These are phyloP conservation scores for Cyrtonyx montezumae DNA, from an alignment of 2,113 vertebrate species.

Conservation along the genomic window DNA sequence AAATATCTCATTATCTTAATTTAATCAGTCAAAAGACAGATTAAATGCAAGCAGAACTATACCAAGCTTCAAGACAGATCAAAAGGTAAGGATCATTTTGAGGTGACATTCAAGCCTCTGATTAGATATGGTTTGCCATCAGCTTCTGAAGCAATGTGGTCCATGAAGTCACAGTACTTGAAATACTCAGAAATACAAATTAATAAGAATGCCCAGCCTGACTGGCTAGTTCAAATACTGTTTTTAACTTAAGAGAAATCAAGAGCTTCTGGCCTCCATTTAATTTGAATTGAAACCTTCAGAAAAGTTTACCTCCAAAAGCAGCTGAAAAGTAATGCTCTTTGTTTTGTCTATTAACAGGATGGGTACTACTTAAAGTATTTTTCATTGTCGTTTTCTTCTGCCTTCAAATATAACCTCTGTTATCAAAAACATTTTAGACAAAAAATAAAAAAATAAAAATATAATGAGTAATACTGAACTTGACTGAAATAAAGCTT, in stretches of 20 bases:
- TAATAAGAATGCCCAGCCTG: background rate
- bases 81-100: background rate
- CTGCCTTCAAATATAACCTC: background rate
- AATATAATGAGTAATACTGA: background rate
- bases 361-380: background rate
- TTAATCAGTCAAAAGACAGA: background rate
- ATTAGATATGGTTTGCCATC: background rate
- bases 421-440: background rate
- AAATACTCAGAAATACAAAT: accelerated
- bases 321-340: background rate
- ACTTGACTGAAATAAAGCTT: background rate
- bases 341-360: background rate
- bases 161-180: background rate
- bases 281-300: background rate
- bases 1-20: background rate
- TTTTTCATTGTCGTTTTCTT: background rate
- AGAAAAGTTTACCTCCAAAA: background rate
- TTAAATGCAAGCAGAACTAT: background rate
- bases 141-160: background rate
- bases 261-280: background rate
- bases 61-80: background rate
- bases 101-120: background rate
- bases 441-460: background rate
- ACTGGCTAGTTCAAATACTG: background rate
- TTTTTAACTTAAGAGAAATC: background rate